Percentiles rank a stretch among this genome's conserved stretches.
Conservation (phyloP, 2,888 invertebrate species). For the Cecidostiba fungosa region DNA sequence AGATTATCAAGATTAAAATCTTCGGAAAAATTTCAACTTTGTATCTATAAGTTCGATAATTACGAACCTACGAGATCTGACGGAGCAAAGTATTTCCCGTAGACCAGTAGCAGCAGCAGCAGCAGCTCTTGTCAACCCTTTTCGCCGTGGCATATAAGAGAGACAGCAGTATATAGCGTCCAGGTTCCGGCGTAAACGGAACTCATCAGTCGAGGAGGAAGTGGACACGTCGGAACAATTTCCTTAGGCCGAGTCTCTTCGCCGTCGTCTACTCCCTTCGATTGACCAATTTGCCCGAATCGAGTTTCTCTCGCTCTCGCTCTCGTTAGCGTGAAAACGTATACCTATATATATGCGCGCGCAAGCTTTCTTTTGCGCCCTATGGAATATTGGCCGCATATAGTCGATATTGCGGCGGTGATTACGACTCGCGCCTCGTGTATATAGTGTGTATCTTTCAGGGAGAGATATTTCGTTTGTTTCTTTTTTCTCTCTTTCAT, state of each 20-base stretch:
- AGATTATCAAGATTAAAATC: no score
- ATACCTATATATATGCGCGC: no score
- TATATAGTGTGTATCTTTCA: neutral
- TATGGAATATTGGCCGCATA: neutral
- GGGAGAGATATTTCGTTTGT: neutral
- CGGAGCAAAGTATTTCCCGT: no score
- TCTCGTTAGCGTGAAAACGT: conserved; percentile 54
- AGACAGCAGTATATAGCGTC: neutral
- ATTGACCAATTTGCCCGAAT: conserved; percentile 78
- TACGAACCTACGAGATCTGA: no score
- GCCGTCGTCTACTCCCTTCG: conserved; percentile 68
- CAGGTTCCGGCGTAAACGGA: conserved; percentile 69
- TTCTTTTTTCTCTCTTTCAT: neutral
- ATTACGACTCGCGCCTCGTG: neutral
- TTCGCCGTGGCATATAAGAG: neutral
- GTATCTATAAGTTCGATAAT: no score
- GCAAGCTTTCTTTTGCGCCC: conserved; percentile 49
- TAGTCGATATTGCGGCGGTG: neutral
- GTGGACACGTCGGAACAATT: conserved; percentile 80
- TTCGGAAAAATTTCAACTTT: no score
- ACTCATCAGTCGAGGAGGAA: conserved; percentile 79
- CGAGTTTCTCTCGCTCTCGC: conserved; percentile 69
- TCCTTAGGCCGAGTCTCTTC: conserved; percentile 74
- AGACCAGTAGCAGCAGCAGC: neutral
- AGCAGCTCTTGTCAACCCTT: conserved; percentile 44